These are phyloP conservation scores for Gymnorhina tibicen DNA, from an alignment of 2,113 vertebrate genomes.

Conservation along the genomic window DNA sequence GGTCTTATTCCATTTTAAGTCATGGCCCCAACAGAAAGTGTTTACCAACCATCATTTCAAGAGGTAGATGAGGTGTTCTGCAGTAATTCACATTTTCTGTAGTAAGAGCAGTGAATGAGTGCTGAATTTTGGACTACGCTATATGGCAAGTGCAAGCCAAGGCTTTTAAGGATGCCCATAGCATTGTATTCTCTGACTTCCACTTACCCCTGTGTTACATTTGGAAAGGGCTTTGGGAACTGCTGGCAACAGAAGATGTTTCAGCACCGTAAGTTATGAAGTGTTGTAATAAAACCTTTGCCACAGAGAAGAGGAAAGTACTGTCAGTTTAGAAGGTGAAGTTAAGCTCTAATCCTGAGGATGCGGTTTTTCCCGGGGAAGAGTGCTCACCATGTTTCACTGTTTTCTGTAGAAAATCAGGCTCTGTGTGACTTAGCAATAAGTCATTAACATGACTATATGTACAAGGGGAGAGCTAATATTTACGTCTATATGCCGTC, in stretches of 20 bases:
- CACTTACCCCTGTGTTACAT: background rate
- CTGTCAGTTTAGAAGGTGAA: background rate
- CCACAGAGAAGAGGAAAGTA: background rate
- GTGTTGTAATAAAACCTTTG: background rate
- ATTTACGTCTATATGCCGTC: background rate
- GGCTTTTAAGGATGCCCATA: background rate
- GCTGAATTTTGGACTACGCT: background rate
- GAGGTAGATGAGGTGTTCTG: background rate
- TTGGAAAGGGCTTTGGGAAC: background rate
- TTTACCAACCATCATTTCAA: background rate
- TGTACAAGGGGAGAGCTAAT: background rate
- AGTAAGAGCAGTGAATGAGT: background rate
- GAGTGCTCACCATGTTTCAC: background rate
- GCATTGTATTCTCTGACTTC: background rate
- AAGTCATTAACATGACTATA: background rate
- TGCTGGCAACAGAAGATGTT: background rate
- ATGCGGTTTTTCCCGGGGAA: background rate
- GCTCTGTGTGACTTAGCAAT: background rate
- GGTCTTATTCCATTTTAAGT: background rate
- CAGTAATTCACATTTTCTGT: background rate
- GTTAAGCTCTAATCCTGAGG: background rate
- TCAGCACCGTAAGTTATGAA: fast-evolving
- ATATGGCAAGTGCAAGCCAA: background rate
- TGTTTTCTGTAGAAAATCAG: background rate
- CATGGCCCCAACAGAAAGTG: background rate